A percentile compares a stretch with the other conserved stretches of the same genome.
Evolutionary conservation across 2,113 vertebrate species (phyloP).

Genomic region (Copsychus sechellarum): DNA sequence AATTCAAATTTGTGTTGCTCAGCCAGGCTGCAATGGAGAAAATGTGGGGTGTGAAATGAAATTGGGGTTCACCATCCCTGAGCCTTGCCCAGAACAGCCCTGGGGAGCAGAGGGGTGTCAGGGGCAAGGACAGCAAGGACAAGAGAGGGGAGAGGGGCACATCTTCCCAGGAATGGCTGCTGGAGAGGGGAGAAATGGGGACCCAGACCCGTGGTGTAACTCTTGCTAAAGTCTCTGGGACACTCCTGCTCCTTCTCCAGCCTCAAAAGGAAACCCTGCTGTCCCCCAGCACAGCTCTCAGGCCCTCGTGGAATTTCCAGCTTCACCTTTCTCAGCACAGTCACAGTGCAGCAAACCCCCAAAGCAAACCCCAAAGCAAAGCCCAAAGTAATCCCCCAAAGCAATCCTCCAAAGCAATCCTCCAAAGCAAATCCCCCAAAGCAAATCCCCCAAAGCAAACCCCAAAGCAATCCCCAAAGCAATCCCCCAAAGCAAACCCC

Average conservation of each 20-base stretch:
- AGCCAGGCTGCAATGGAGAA: background rate
- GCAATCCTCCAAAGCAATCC: too few relatives aligned
- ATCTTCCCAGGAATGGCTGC: background rate
- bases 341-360: too few relatives aligned
- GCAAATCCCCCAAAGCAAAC: too few relatives aligned
- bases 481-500: too few relatives aligned
- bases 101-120: background rate
- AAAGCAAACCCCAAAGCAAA: too few relatives aligned
- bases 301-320: background rate
- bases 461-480: too few relatives aligned
- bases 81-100: background rate
- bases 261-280: background rate
- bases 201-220: background rate
- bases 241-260: background rate
- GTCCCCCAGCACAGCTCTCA: background rate
- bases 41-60: background rate
- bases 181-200: background rate
- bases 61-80: background rate
- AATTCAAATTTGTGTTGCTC: background rate
- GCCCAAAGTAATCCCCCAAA: too few relatives aligned
- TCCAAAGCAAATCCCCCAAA: too few relatives aligned
- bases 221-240: background rate
- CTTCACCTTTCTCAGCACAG: rapidly evolving
- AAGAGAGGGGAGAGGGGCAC: too few relatives aligned
- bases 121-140: background rate